Evolutionary conservation across 2,797 vertebrate genomes (phyloP).

Genomic region (Syncerus caffer): DNA sequence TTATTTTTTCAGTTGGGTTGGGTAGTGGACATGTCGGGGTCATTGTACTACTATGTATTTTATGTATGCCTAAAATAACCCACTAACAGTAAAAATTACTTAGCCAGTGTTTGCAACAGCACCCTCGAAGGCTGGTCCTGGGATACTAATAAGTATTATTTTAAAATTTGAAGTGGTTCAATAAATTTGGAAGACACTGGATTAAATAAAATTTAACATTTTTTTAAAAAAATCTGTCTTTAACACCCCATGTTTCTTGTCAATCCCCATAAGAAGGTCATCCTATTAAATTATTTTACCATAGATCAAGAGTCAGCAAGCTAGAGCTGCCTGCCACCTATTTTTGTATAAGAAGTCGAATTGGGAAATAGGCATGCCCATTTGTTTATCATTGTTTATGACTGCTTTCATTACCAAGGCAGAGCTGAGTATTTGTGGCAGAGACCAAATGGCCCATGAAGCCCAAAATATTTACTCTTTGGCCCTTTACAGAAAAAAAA

Average conservation of each 20-base stretch:
- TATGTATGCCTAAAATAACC: neutral
- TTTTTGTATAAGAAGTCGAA: neutral
- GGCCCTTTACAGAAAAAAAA: neutral
- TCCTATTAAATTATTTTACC: neutral
- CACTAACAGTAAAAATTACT: neutral
- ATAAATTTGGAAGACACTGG: neutral
- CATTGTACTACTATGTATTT: neutral
- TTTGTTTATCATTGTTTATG: neutral
- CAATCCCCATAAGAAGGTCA: neutral
- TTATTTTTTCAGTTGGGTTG: neutral
- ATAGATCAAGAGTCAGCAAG: neutral
- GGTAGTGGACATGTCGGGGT: neutral
- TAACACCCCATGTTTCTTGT: neutral
- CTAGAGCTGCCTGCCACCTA: neutral
- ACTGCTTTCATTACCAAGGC: neutral
- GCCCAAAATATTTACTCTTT: neutral
- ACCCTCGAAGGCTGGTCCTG: neutral
- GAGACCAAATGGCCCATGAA: neutral
- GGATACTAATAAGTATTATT: neutral
- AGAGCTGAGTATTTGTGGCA: neutral
- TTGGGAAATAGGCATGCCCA: neutral
- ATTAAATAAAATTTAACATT: conserved; percentile 40
- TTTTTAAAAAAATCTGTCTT: neutral
- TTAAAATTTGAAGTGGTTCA: neutral
- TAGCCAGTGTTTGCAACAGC: neutral